Conservation (phyloP, 2,113 vertebrate species). For the Daubentonia madagascariensis region DNA sequence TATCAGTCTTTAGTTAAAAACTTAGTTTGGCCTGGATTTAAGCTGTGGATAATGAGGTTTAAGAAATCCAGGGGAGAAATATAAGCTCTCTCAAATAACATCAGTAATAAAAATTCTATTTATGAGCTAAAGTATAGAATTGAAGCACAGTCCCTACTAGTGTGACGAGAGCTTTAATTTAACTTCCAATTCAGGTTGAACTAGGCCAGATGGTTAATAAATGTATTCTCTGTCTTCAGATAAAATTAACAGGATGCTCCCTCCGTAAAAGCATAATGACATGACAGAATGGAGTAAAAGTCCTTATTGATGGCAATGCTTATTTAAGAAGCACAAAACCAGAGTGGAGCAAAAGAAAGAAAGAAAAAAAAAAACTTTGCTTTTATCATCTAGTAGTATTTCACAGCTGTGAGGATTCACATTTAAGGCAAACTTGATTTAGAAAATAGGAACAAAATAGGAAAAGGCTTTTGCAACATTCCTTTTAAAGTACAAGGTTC, state of each 20-base stretch:
- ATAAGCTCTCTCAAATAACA: conserved; percentile 31
- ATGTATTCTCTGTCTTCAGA: conserved; percentile 39
- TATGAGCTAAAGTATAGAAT: neutral
- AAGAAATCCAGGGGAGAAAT: conserved; percentile 48
- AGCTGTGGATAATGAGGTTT: conserved; percentile 17
- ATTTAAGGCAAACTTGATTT: neutral
- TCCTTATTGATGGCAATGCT: neutral
- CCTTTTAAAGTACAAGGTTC: neutral
- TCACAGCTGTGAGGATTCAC: neutral
- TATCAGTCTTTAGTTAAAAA: neutral
- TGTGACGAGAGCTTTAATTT: conserved; percentile 25
- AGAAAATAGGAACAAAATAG: neutral
- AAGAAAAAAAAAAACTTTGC: neutral
- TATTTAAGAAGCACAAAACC: neutral
- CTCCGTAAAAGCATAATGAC: neutral
- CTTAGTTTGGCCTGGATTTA: neutral
- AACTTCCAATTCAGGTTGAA: conserved; percentile 23
- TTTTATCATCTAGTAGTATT: neutral
- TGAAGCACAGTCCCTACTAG: neutral
- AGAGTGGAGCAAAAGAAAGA: neutral
- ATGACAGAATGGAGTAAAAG: neutral
- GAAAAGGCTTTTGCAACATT: neutral
- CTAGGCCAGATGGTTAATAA: conserved; percentile 32
- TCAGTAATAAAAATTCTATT: conserved; percentile 29
- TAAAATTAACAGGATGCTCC: conserved; percentile 37